These are phyloP conservation scores for Gnathonemus longibarbis DNA, from an alignment of 2,113 vertebrate species.

Conservation along the genomic window DNA sequence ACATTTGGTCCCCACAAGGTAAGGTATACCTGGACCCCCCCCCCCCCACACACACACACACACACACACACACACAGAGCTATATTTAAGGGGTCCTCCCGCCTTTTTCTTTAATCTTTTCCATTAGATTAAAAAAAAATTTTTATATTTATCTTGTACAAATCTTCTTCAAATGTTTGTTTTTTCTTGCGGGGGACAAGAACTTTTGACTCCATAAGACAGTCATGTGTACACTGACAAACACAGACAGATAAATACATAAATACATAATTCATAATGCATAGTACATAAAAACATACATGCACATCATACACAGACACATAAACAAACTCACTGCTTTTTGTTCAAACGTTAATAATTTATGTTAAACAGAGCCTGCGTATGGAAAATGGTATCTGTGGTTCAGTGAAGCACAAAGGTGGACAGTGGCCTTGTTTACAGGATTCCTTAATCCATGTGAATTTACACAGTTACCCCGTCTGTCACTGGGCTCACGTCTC, in stretches of 20 bases:
- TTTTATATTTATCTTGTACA: not conserved
- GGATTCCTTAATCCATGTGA: not conserved
- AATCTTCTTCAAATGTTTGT: not conserved
- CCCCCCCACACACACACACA: constrained; percentile 16
- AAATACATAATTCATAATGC: no score
- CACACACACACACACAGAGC: constrained; percentile 38
- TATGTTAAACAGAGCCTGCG: not conserved
- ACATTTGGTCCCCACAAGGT: no score
- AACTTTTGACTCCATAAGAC: not conserved
- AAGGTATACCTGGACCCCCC: no score
- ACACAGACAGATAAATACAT: constrained; percentile 4
- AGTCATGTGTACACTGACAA: not conserved
- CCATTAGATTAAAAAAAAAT: not conserved
- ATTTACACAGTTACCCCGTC: not conserved
- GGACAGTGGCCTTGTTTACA: not conserved
- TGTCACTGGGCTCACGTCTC: not conserved
- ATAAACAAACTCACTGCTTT: not conserved
- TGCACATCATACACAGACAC: not conserved
- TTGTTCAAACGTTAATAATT: not conserved
- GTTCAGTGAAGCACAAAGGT: not conserved
- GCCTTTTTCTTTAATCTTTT: not conserved
- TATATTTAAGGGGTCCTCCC: not conserved
- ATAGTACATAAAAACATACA: not conserved
- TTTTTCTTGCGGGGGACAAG: not conserved
- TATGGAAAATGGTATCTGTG: not conserved